Percentiles rank a stretch among this genome's conserved stretches.
Evolutionary conservation across 2,888 invertebrate species (phyloP).

Genomic region (Scaptomyza tumidula): DNA sequence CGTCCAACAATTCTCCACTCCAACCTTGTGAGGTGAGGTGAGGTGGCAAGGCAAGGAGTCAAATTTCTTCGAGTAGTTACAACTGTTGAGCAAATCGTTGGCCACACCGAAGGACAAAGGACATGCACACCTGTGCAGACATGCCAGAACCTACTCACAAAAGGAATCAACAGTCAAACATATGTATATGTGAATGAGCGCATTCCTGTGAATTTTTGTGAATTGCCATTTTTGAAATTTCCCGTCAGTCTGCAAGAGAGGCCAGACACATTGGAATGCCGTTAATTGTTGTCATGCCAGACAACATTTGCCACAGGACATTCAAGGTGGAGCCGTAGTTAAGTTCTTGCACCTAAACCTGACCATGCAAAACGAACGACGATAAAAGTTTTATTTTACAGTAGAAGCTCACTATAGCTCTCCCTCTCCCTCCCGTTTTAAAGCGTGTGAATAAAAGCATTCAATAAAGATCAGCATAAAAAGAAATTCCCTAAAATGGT

Average conservation of each 20-base stretch:
- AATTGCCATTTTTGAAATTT: slow-evolving; percentile 80
- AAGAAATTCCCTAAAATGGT: no score
- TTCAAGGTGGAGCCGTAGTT: background rate
- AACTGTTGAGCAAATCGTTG: slow-evolving; percentile 25
- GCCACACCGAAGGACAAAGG: no score
- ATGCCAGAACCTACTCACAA: slow-evolving; percentile 1
- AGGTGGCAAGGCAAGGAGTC: background rate
- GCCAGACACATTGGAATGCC: slow-evolving; percentile 74
- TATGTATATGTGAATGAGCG: slow-evolving; percentile 47
- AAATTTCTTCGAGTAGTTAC: background rate
- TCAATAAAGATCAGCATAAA: background rate
- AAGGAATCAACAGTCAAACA: slow-evolving; percentile 14
- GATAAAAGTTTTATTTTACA: no score
- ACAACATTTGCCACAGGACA: slow-evolving; percentile 29
- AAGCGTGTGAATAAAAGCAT: background rate
- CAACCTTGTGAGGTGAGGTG: background rate
- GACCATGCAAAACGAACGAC: slow-evolving; percentile 3
- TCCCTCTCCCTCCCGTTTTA: background rate
- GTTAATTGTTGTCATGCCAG: slow-evolving; percentile 70
- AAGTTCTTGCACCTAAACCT: slow-evolving; percentile 1
- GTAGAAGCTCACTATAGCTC: no score
- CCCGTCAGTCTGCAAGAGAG: slow-evolving; percentile 72
- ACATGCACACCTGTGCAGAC: slow-evolving; percentile 19
- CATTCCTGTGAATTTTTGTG: slow-evolving; percentile 76
- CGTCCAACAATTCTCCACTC: slow-evolving; percentile 8